A percentile compares a stretch with the other conserved stretches of the same genome.
These are phyloP conservation scores for Tachysurus vachellii DNA, from an alignment of 2,113 vertebrate species.

Conservation along the genomic window DNA sequence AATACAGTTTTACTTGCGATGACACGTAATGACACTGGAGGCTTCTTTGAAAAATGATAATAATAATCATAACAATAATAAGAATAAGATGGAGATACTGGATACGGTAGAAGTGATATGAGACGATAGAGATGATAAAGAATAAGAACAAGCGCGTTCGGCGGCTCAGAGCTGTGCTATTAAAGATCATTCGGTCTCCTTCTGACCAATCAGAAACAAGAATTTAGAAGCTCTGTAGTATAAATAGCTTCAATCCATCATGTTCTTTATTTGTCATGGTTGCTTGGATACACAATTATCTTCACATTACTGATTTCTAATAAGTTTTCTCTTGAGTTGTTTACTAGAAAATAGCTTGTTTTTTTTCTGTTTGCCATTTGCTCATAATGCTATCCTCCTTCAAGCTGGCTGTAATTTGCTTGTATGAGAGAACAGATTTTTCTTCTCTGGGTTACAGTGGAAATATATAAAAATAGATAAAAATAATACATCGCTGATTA, in stretches of 20 bases:
- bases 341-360: background rate
- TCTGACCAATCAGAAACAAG: background rate
- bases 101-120: background rate
- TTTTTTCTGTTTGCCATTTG: background rate
- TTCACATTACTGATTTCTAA: background rate
- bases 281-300: background rate
- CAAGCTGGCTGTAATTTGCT: background rate
- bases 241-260: background rate
- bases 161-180: background rate
- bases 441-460: background rate
- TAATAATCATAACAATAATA: no score
- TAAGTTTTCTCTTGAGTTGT: background rate
- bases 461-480: background rate
- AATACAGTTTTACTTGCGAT: no score
- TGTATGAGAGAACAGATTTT: background rate
- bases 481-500: background rate
- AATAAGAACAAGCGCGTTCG: background rate
- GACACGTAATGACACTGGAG: no score
- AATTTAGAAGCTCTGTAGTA: background rate
- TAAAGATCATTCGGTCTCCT: background rate
- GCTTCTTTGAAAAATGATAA: no score
- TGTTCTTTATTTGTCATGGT: background rate
- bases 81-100: background rate
- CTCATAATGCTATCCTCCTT: background rate
- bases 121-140: background rate